Evolutionary conservation across 2,113 vertebrate genomes (phyloP).

Genomic region (Ciconia stormi): DNA sequence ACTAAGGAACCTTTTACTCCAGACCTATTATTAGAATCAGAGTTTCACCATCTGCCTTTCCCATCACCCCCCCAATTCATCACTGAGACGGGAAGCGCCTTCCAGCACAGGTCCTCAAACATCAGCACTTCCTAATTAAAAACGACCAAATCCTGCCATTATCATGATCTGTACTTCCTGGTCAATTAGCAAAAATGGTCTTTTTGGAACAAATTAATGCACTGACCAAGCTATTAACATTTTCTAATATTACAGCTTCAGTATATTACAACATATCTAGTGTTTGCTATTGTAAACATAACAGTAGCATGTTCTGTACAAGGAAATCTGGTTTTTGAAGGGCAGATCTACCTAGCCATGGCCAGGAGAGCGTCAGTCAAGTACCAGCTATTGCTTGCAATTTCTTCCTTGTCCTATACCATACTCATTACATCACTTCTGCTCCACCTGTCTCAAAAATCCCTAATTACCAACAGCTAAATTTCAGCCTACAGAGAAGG

Average conservation of each 20-base stretch:
- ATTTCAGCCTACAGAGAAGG: background rate
- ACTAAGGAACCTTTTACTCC: constrained; percentile 51
- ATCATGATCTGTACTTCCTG: background rate
- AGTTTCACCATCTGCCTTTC: background rate
- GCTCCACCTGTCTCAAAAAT: background rate
- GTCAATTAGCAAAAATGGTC: background rate
- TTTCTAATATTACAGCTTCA: background rate
- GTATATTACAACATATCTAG: background rate
- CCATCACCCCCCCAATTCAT: constrained; percentile 8
- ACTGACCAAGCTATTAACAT: background rate
- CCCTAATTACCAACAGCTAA: background rate
- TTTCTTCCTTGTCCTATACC: background rate
- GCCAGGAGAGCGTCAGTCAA: background rate
- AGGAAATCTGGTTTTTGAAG: background rate
- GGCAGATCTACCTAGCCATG: background rate
- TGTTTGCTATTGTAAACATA: background rate
- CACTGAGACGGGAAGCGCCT: background rate
- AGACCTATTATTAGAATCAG: constrained; percentile 32
- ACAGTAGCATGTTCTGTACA: background rate
- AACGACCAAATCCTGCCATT: background rate
- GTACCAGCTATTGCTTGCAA: fast-evolving
- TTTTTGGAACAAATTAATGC: background rate
- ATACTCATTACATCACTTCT: background rate
- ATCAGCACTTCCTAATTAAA: constrained; percentile 5
- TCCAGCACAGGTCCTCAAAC: background rate